These are phyloP conservation scores for Taenioides sp. DNA, from an alignment of 2,797 vertebrate species.

Conservation along the genomic window DNA sequence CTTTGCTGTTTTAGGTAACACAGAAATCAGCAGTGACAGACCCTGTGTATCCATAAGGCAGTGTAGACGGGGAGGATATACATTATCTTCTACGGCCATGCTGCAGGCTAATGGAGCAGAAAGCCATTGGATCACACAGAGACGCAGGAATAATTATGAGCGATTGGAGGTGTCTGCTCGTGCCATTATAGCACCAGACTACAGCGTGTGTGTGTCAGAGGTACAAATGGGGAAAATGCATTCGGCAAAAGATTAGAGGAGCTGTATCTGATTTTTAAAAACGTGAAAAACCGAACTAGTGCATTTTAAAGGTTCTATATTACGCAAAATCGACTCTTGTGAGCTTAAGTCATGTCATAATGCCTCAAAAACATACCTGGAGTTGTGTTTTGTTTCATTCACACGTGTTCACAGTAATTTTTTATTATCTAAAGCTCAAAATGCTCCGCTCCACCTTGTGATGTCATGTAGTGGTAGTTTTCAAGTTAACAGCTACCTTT, in stretches of 20 bases:
- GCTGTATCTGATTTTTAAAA: no score
- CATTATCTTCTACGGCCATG: constrained; percentile 30
- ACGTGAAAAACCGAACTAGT: no score
- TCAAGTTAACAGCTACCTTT: no score
- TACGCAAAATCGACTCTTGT: no score
- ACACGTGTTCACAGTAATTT: no score
- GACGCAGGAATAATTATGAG: constrained; percentile 59
- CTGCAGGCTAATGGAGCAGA: constrained; percentile 60
- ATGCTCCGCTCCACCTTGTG: no score
- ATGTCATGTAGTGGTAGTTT: no score
- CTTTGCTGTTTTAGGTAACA: constrained; percentile 1
- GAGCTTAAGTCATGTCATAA: no score
- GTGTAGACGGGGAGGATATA: constrained; percentile 33
- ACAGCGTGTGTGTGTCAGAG: constrained; percentile 41
- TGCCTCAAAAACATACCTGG: no score
- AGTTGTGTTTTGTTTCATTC: no score
- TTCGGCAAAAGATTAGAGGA: background rate
- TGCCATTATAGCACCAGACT: constrained; percentile 50
- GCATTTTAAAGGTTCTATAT: no score
- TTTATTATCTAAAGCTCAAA: no score
- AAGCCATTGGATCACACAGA: constrained; percentile 48
- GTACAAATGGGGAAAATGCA: constrained; percentile 41
- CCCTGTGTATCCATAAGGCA: constrained; percentile 40
- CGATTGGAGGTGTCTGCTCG: constrained; percentile 50
- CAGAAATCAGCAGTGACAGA: constrained; percentile 57